These are phyloP conservation scores for Argyresthia albistria DNA, from an alignment of 2,888 invertebrate genomes.

Conservation along the genomic window DNA sequence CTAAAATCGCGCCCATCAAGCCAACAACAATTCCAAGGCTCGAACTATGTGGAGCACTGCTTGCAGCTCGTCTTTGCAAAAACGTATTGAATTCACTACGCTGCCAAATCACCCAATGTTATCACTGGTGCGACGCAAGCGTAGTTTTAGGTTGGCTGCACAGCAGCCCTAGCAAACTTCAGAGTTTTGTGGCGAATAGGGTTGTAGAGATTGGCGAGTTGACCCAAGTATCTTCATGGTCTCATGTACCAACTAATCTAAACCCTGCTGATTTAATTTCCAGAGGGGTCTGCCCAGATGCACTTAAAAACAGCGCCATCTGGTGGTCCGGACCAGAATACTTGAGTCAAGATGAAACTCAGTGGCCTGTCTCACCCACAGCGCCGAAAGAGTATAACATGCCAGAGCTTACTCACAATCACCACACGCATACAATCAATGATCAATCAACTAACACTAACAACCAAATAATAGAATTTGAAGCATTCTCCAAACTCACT, in stretches of 20 bases:
- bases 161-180: background rate
- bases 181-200: background rate
- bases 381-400: background rate
- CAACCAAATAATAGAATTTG: background rate
- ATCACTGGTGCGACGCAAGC: background rate
- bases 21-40: background rate
- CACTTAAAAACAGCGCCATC: background rate
- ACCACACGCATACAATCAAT: background rate
- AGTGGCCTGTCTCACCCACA: background rate
- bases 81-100: background rate
- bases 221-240: background rate
- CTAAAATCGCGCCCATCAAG: background rate
- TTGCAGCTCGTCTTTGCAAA: background rate
- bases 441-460: background rate
- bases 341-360: background rate
- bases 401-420: background rate
- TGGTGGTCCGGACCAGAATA: background rate
- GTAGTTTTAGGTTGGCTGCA: background rate
- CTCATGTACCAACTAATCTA: background rate
- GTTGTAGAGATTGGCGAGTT: background rate
- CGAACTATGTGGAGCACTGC: background rate
- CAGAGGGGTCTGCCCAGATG: background rate
- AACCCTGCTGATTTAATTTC: constrained; percentile 1
- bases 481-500: background rate
- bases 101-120: background rate